Base-by-base conservation (phyloP, 1,140 invertebrate genomes). In the Penaeus japonicus region DNA sequence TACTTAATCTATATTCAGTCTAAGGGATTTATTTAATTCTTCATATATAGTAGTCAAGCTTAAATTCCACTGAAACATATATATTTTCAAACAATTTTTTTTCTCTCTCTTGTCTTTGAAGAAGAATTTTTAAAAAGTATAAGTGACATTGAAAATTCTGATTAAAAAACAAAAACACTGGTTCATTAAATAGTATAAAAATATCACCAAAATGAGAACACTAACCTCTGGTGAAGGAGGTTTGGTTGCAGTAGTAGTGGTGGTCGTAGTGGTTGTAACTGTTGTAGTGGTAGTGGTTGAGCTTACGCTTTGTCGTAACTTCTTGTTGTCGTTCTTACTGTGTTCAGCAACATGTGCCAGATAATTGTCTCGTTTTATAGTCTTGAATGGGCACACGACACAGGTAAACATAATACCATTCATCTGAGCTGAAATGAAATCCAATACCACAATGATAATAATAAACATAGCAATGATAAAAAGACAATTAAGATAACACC, bases 311-410 rank as follows among this genome's bases (percentile, higher is more conserved):
- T 84, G 84, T 24, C 79, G 24, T 47, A 53, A 30, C 53, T 81
- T 57, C 70, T 57, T 84, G 65, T 27, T 57, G 24, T 87, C 57
- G 53, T 54, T 89, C 93, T 65, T 93, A 89, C 94, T 92, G 89
- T 95, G 95, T 90, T 94, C 93, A 73, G 92, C 92, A 53, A 94
- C 86, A 90, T 95, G 95, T 70, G 94, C 93, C 47, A 93, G 90
- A 89, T 93, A 95, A 80, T 92, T 93, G 78, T 94, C 92, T 90
- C 94, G 93, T 90, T 94, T 95, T 2, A 95, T 94, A 10, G 94
- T 94, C 90, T 93, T 93, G 91, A 94, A 95, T 17, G 93, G 91
- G 92, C 95, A 96, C 18, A 93, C 84, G 18, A 93, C 92, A 92
- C 95, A 96, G 27, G 92, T 91, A 91, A 94, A 95, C 57, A 95